Evolutionary conservation across 1,140 invertebrate species (phyloP).

Genomic region (Ceratosolen solmsi): DNA sequence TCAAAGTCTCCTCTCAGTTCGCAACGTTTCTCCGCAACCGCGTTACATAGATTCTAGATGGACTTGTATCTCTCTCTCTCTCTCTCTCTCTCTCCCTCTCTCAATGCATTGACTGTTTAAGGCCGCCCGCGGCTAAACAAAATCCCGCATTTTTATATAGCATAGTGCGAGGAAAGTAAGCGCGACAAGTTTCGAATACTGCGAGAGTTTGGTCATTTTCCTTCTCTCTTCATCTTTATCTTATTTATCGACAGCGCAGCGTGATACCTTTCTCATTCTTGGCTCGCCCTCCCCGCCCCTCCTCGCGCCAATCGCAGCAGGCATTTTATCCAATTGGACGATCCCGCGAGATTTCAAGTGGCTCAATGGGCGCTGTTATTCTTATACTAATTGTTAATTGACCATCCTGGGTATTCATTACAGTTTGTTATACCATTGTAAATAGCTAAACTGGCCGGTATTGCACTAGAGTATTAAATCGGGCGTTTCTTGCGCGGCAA

Average conservation of each 20-base stretch:
- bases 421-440: background rate
- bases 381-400: conserved; percentile 36
- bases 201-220: background rate
- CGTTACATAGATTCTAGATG: background rate
- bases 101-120: background rate
- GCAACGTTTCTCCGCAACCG: conserved; percentile 14
- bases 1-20: background rate
- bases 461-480: background rate
- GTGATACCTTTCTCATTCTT: background rate
- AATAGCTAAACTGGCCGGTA: background rate
- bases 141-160: background rate
- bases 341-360: conserved; percentile 21
- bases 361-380: background rate
- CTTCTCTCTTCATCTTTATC: background rate
- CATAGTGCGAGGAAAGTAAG: background rate
- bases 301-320: too few relatives aligned
- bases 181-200: background rate
- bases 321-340: background rate
- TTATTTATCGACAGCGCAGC: background rate
- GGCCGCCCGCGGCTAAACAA: conserved; percentile 12
- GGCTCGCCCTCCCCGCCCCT: background rate
- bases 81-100: background rate
- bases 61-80: conserved; percentile 18
- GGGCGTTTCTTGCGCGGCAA: background rate
- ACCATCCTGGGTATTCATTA: background rate